phyloP scores from a whole-genome alignment of 2,797 vertebrate species.

The Mus minutoides region DNA sequence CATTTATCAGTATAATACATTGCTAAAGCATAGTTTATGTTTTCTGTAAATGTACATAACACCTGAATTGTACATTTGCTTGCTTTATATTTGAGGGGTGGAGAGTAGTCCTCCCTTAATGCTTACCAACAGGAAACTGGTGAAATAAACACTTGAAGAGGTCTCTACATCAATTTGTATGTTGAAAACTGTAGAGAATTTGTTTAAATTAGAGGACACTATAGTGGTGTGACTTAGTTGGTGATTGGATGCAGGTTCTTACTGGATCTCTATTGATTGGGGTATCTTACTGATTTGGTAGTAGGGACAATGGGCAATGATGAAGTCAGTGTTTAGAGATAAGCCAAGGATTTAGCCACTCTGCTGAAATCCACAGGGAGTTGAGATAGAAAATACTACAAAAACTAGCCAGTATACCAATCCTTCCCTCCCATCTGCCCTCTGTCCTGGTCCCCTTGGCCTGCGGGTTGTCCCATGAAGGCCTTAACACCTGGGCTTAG shows the following conservation, averaged over 20 bases:
- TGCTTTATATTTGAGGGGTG: background rate
- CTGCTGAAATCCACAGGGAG: background rate
- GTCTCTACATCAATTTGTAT: background rate
- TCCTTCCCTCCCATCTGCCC: background rate
- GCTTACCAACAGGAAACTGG: background rate
- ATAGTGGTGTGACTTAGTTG: background rate
- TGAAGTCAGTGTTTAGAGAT: background rate
- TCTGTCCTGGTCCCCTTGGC: background rate
- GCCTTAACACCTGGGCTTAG: background rate
- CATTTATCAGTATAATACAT: background rate
- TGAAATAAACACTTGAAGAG: constrained; percentile 2
- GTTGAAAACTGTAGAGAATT: background rate
- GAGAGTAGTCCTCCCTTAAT: background rate
- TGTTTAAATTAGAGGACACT: background rate
- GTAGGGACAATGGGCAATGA: background rate
- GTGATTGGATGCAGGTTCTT: background rate
- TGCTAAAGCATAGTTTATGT: background rate
- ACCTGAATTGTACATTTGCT: background rate
- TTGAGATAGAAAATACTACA: background rate
- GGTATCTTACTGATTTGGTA: background rate
- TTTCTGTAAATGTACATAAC: constrained; percentile 4
- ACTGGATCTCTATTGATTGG: background rate
- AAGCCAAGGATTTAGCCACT: background rate
- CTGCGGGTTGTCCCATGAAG: background rate
- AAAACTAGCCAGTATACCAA: background rate